Conservation (phyloP, 1,140 invertebrate genomes). For the Sarcophaga bullata region DNA sequence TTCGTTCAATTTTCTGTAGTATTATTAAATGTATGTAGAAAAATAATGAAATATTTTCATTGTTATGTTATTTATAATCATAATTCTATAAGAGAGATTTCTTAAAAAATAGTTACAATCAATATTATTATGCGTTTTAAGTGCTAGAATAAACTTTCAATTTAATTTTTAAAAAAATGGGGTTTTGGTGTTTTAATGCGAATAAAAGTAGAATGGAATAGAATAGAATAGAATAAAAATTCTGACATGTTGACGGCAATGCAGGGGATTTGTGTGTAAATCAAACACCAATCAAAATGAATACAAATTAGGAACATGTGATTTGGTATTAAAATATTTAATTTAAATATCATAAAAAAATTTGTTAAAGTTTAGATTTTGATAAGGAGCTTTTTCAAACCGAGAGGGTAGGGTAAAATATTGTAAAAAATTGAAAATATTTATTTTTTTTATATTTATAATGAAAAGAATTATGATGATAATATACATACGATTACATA, state of each 20-base stretch:
- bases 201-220: too few relatives aligned
- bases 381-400: too few relatives aligned
- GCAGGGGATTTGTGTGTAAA: neutral
- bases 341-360: too few relatives aligned
- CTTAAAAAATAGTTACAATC: constrained; percentile 6
- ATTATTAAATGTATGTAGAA: constrained; percentile 17
- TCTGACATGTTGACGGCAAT: neutral
- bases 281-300: constrained; percentile 40
- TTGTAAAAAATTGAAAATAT: too few relatives aligned
- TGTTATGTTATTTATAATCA: constrained; percentile 3
- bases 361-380: too few relatives aligned
- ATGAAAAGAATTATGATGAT: too few relatives aligned
- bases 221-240: neutral
- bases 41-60: constrained; percentile 1
- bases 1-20: constrained; percentile 48
- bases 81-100: constrained; percentile 2
- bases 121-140: neutral
- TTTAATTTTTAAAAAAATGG: neutral
- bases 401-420: too few relatives aligned
- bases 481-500: too few relatives aligned
- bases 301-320: constrained; percentile 43
- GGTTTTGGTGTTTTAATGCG: neutral
- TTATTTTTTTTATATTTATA: too few relatives aligned
- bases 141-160: neutral
- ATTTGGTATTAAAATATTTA: too few relatives aligned